These are phyloP conservation scores for Lordiphosa stackelbergi DNA, from an alignment of 1,140 invertebrate genomes.

Conservation along the genomic window DNA sequence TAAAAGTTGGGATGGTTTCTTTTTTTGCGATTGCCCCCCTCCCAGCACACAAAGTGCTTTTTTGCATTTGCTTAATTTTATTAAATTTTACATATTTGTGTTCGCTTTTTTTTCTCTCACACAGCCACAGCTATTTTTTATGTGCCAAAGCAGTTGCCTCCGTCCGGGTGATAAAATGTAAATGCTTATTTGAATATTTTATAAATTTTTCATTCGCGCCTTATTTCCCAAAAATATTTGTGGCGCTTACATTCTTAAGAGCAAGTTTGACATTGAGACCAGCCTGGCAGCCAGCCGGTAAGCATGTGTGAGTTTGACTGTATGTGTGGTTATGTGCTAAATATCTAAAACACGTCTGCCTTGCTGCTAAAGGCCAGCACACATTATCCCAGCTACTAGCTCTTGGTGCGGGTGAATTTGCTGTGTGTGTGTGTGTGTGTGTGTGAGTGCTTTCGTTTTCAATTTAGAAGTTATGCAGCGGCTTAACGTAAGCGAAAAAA, in stretches of 20 bases:
- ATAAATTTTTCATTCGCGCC: conserved; percentile 75
- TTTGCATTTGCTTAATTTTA: conserved; percentile 42
- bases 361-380: conserved; percentile 37
- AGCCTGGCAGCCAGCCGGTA: conserved; percentile 1
- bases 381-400: conserved; percentile 37
- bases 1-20: conserved; percentile 21
- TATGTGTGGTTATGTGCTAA: conserved; percentile 48
- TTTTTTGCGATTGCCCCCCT: background rate
- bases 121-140: conserved; percentile 41
- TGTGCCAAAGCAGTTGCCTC: conserved; percentile 26
- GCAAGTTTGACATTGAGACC: conserved; percentile 62
- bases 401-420: conserved; percentile 45
- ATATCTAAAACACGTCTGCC: conserved; percentile 61
- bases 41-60: conserved; percentile 3
- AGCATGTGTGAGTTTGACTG: conserved; percentile 18
- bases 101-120: conserved; percentile 28
- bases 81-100: conserved; percentile 45
- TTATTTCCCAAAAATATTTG: conserved; percentile 70
- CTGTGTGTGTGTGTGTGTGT: conserved; percentile 42
- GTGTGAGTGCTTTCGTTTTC: conserved; percentile 49
- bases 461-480: conserved; percentile 66
- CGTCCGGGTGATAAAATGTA: conserved; percentile 46
- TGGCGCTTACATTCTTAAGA: conserved; percentile 59
- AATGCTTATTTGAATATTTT: conserved; percentile 73
- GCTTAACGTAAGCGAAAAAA: conserved; percentile 71